phyloP scores from a whole-genome alignment of 1,140 invertebrate genomes.

The Bombus sibiricus region DNA sequence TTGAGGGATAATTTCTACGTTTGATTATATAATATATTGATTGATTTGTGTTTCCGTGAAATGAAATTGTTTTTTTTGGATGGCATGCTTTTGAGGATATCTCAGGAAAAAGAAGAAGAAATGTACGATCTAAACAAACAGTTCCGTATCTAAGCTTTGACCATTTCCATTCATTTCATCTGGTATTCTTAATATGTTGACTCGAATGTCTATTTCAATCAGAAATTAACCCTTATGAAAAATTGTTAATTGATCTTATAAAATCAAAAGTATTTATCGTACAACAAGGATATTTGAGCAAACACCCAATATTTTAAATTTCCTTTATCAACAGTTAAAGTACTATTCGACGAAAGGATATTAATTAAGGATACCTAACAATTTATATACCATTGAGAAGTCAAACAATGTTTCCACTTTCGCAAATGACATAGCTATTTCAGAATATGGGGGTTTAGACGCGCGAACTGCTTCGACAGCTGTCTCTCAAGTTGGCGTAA shows the following conservation, averaged over 20 bases:
- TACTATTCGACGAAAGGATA: too few species aligned
- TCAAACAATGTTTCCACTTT: not conserved
- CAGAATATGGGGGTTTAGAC: not conserved
- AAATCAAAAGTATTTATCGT: not conserved
- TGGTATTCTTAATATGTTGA: not conserved
- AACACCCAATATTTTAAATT: not conserved
- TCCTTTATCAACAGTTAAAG: not conserved
- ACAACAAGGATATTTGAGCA: too few species aligned
- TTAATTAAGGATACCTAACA: not conserved
- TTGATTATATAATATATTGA: too few species aligned
- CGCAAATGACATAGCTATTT: not conserved
- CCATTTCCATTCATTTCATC: not conserved
- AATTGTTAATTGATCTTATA: not conserved
- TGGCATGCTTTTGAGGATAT: too few species aligned
- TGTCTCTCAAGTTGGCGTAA: slow-evolving; percentile 49
- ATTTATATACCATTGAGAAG: not conserved
- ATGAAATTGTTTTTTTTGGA: too few species aligned
- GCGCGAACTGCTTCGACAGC: slow-evolving; percentile 39
- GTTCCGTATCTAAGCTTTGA: not conserved
- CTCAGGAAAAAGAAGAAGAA: too few species aligned
- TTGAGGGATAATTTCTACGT: too few species aligned
- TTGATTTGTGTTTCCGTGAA: too few species aligned
- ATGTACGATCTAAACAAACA: not conserved
- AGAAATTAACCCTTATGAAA: not conserved
- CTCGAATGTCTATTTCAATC: too few species aligned